A percentile compares a stretch with the other conserved stretches of the same genome.
These are phyloP conservation scores for Leptoclinus maculatus DNA, from an alignment of 2,797 vertebrate genomes.

Conservation along the genomic window DNA sequence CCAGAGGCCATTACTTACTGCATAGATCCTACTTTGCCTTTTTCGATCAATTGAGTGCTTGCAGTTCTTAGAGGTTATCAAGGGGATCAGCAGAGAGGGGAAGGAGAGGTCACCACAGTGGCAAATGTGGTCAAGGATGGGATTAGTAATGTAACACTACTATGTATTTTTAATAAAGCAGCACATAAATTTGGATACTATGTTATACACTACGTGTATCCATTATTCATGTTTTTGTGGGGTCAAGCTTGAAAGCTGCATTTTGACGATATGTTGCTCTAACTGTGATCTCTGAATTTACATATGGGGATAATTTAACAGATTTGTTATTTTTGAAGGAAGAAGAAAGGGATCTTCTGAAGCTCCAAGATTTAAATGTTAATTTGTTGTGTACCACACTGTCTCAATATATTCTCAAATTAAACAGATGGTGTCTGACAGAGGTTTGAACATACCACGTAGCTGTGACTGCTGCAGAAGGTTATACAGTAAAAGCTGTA, in stretches of 20 bases:
- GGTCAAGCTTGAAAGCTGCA: neutral
- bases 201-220: neutral
- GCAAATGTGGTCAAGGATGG: constrained; percentile 9
- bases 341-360: constrained; percentile 1
- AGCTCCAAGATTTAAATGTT: neutral
- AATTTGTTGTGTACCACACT: neutral
- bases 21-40: constrained; percentile 45
- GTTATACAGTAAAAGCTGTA: constrained; percentile 15
- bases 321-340: neutral
- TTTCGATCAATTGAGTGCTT: constrained; percentile 42
- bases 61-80: constrained; percentile 34
- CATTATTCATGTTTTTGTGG: neutral
- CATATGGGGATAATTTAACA: neutral
- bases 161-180: constrained; percentile 1
- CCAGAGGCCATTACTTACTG: constrained; percentile 45
- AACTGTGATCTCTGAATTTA: neutral
- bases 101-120: constrained; percentile 3
- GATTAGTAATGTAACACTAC: neutral
- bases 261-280: neutral
- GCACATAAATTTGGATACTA: neutral
- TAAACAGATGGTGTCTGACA: constrained; percentile 23
- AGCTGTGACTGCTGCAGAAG: neutral
- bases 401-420: constrained; percentile 13
- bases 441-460: constrained; percentile 3
- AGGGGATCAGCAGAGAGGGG: constrained; percentile 27